phyloP scores from a whole-genome alignment of 2,113 vertebrate genomes.

The Heterotis niloticus region DNA sequence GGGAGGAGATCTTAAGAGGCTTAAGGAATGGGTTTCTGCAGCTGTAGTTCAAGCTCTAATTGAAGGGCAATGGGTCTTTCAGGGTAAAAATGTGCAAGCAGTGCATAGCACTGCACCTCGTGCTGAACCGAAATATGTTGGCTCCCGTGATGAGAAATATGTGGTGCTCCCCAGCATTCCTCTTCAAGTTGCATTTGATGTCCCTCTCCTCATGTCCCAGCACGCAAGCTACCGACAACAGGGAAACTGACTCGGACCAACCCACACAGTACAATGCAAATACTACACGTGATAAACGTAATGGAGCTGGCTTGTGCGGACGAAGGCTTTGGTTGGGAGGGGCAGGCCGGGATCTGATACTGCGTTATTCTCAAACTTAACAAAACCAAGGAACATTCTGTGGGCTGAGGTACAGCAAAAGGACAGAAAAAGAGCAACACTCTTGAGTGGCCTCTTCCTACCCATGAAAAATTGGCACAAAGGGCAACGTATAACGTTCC shows the following conservation, averaged over 20 bases:
- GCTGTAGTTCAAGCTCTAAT: not conserved
- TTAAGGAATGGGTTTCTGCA: not conserved
- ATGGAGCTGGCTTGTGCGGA: not conserved
- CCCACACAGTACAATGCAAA: conserved; percentile 13
- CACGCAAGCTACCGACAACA: conserved; percentile 1
- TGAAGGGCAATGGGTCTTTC: not conserved
- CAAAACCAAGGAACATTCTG: not conserved
- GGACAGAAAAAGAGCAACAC: not conserved
- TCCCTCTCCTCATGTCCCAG: conserved; percentile 6
- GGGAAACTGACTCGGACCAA: conserved; percentile 5
- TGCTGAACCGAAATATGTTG: not conserved
- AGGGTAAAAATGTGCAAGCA: not conserved
- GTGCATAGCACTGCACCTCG: not conserved
- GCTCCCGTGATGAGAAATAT: not conserved
- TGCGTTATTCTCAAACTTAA: not conserved
- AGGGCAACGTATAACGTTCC: too few relatives aligned
- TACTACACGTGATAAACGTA: not conserved
- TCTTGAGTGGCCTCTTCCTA: too few relatives aligned
- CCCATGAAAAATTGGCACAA: too few relatives aligned
- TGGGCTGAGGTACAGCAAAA: not conserved
- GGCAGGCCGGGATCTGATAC: not conserved
- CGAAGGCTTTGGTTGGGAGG: not conserved
- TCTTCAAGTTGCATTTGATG: not conserved
- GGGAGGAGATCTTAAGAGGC: not conserved
- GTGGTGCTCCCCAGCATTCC: not conserved